Evolutionary conservation across 2,797 vertebrate genomes (phyloP), one percentile per base, ranked within the genome.

Genomic region (Parauchenoglanis ngamensis): DNA sequence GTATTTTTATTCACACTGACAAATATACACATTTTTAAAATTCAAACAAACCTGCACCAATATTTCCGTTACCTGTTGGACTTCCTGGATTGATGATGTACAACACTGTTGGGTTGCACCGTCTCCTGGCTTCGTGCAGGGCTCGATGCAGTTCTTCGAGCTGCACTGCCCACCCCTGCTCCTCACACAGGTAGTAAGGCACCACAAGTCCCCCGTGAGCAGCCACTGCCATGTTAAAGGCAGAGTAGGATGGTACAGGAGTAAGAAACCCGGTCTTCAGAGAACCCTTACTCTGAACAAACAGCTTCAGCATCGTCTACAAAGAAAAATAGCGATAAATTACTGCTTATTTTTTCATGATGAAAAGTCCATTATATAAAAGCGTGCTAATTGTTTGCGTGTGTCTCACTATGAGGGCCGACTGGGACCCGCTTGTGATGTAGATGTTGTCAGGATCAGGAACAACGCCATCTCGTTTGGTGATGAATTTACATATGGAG

Each of bases 31-130:
- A 23, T 23, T 80, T 17, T 21, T 40, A 31, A 56, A 77, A 10
- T 54, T 19, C 28, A 35, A 40, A 28, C 35, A 15, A 63, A 25
- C 46, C 25, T 63, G 15, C 21, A 21, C 5, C 19, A 12, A 52
- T 23, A 73, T 17, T 23, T 79, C 12, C 4, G 6, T 76, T 88
- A 96, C 96, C 96, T 91, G 95, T 87, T 44, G 95, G 95, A 85
- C 96, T 96, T 76, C 96, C 96, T 7, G 96, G 96, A 89, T 96
- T 97, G 88, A 94, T 93, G 86, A 96, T 12, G 13, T 95, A 97
- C 19, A 97, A 87, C 13, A 93, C 94, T 0, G 90, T 87, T 7
- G 95, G 95, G 40, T 93, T 91, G 84, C 94, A 96, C 87, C 87
- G 73, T 13, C 57, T 88, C 84, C 94, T 92, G 13, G 93, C 93